Conservation (phyloP, 2,113 vertebrate species). For the Archocentrus centrarchus region DNA sequence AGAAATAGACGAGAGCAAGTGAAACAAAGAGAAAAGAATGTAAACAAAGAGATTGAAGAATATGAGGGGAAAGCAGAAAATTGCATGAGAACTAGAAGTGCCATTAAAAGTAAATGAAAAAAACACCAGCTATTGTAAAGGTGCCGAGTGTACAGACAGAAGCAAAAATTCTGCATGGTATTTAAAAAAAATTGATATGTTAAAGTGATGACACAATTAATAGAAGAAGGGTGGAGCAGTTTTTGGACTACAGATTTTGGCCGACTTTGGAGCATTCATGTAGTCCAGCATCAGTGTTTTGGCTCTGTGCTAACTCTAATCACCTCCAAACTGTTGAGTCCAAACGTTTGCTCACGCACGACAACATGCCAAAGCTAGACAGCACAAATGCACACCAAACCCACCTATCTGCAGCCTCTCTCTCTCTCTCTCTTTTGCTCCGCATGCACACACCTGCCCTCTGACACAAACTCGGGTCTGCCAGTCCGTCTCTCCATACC, state of each 20-base stretch:
- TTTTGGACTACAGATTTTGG: conserved; percentile 2
- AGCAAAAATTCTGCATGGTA: background rate
- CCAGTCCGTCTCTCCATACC: conserved; percentile 49
- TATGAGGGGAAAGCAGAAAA: background rate
- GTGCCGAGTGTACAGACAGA: background rate
- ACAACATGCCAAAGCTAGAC: background rate
- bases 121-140: background rate
- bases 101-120: background rate
- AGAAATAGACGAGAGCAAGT: background rate
- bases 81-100: background rate
- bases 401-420: conserved; percentile 5
- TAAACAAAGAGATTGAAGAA: conserved; percentile 35
- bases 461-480: conserved; percentile 45
- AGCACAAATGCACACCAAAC: background rate
- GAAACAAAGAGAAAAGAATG: conserved; percentile 29
- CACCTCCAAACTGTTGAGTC: conserved; percentile 7
- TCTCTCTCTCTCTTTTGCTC: too few species aligned
- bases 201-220: background rate
- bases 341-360: background rate
- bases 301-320: conserved; percentile 22
- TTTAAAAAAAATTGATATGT: background rate
- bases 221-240: background rate
- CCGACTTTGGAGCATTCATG: background rate
- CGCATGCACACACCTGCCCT: conserved; percentile 39
- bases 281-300: conserved; percentile 11